Percentiles rank a stretch among this genome's conserved stretches.
These are phyloP conservation scores for Charanyca ferruginea DNA, from an alignment of 2,888 invertebrate species.

Conservation along the genomic window DNA sequence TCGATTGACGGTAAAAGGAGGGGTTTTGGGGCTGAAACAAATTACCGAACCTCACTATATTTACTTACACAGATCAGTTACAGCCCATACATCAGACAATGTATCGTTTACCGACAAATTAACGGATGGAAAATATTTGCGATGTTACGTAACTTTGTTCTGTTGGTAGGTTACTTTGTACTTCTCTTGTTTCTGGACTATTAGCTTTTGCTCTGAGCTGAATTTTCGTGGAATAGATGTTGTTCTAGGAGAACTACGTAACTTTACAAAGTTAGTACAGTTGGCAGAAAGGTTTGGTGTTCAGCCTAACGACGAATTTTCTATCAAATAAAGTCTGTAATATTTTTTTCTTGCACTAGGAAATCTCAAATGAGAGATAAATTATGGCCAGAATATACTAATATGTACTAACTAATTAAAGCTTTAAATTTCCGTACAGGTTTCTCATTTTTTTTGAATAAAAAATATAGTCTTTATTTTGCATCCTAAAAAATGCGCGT, in stretches of 20 bases:
- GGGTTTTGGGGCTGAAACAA: conserved; percentile 76
- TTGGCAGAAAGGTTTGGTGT: conserved; percentile 2
- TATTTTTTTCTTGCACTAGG: background rate
- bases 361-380: background rate
- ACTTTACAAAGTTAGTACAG: conserved; percentile 29
- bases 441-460: too few relatives aligned
- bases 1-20: conserved; percentile 74
- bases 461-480: too few relatives aligned
- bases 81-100: conserved; percentile 71
- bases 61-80: conserved; percentile 79
- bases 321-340: background rate
- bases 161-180: conserved; percentile 44
- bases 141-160: conserved; percentile 48
- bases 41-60: conserved; percentile 72
- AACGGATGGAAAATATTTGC: conserved; percentile 76
- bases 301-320: background rate
- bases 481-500: too few relatives aligned
- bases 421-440: too few relatives aligned
- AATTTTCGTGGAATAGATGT: conserved; percentile 37
- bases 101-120: conserved; percentile 82
- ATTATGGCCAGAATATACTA: too few relatives aligned
- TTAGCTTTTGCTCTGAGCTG: conserved; percentile 25
- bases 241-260: conserved; percentile 22
- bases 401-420: too few relatives aligned
- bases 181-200: conserved; percentile 26